These are phyloP conservation scores for Recurvirostra avosetta DNA, from an alignment of 2,113 vertebrate genomes.

Conservation along the genomic window DNA sequence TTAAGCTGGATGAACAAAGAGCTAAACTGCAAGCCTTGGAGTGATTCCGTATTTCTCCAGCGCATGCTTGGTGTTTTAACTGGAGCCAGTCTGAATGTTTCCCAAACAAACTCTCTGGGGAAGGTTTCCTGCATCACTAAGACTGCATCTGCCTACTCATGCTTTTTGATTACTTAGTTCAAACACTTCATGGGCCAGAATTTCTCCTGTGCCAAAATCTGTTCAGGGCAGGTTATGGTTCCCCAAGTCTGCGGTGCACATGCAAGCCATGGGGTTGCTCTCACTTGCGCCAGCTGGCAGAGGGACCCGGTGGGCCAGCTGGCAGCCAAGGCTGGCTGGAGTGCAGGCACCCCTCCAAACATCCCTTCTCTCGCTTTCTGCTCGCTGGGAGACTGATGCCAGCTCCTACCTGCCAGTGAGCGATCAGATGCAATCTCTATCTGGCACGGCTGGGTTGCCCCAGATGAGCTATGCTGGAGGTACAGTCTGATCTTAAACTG, in stretches of 20 bases:
- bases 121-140: background rate
- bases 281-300: background rate
- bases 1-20: background rate
- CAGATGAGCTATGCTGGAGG: background rate
- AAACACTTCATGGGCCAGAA: background rate
- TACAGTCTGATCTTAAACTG: background rate
- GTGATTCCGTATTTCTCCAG: background rate
- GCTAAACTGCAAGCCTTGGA: background rate
- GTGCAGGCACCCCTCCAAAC: background rate
- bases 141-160: background rate
- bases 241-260: rapidly evolving
- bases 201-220: background rate
- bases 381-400: background rate
- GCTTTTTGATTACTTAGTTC: background rate
- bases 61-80: background rate
- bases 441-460: background rate
- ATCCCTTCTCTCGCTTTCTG: background rate
- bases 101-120: background rate
- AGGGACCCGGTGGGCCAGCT: background rate
- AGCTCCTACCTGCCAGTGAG: background rate
- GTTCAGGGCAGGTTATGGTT: background rate
- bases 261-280: background rate
- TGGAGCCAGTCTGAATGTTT: background rate
- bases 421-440: background rate
- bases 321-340: background rate